Evolutionary conservation across 2,888 invertebrate species (phyloP).

Genomic region (Agrochola macilenta): DNA sequence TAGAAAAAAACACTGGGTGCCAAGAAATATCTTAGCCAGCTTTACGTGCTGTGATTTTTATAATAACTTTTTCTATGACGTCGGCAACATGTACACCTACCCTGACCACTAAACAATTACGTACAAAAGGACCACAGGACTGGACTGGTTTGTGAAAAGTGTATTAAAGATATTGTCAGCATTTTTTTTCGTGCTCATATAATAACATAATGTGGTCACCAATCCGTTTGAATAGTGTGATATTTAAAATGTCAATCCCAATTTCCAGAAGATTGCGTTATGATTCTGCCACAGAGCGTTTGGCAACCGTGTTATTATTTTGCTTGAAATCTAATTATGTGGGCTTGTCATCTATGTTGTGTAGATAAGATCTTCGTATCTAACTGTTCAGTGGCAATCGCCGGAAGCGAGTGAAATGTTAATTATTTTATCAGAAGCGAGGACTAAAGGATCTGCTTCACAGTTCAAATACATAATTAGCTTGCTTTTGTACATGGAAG

Average conservation of each 20-base stretch:
- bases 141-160: too few species aligned
- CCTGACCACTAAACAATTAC: not conserved
- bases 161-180: too few species aligned
- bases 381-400: not conserved
- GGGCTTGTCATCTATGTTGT: too few species aligned
- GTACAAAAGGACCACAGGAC: conserved; percentile 7
- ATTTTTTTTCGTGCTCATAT: too few species aligned
- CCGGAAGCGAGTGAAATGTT: conserved; percentile 43
- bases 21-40: conserved; percentile 8
- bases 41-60: conserved; percentile 35
- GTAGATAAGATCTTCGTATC: not conserved
- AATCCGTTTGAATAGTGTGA: too few species aligned
- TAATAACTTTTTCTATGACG: conserved; percentile 43
- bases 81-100: conserved; percentile 16
- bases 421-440: conserved; percentile 52
- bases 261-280: too few species aligned
- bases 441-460: conserved; percentile 39
- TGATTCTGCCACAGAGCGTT: too few species aligned
- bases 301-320: too few species aligned
- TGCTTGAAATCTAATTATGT: too few species aligned
- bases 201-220: too few species aligned
- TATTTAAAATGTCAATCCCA: too few species aligned
- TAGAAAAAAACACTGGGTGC: conserved; percentile 4
- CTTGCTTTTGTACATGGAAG: not conserved
- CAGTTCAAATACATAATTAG: conserved; percentile 36